Evolutionary conservation across 1,140 invertebrate genomes (phyloP).

Genomic region (Chlorops oryzae): DNA sequence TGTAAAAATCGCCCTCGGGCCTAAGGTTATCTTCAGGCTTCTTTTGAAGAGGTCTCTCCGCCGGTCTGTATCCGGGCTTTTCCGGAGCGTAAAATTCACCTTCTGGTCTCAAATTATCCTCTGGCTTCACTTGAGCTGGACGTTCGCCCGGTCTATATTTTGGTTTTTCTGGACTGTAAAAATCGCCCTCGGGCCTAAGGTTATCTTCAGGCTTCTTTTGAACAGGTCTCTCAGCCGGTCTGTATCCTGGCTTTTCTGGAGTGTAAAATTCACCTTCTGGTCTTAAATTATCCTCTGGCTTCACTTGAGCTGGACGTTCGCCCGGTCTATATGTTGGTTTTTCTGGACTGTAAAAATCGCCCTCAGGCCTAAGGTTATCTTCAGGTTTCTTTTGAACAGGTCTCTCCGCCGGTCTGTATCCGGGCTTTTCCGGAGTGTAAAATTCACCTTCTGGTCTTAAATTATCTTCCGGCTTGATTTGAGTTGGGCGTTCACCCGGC

Average conservation of each 20-base stretch:
- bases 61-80: slow-evolving; percentile 48
- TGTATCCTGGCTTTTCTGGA: slow-evolving; percentile 48
- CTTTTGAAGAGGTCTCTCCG: slow-evolving; percentile 52
- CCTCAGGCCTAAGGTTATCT: slow-evolving; percentile 57
- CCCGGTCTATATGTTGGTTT: slow-evolving; percentile 54
- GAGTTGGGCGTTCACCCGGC: slow-evolving; percentile 48
- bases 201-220: slow-evolving; percentile 54
- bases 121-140: slow-evolving; percentile 37
- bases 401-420: slow-evolving; percentile 52
- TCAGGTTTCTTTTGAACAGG: slow-evolving; percentile 51
- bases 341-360: slow-evolving; percentile 54
- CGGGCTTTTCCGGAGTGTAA: slow-evolving; percentile 50
- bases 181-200: slow-evolving; percentile 59
- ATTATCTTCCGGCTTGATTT: slow-evolving; percentile 53
- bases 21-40: slow-evolving; percentile 56
- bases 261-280: slow-evolving; percentile 53
- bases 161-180: slow-evolving; percentile 55
- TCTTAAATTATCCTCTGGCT: slow-evolving; percentile 53
- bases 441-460: slow-evolving; percentile 53
- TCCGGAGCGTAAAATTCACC: slow-evolving; percentile 58
- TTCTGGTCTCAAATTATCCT: slow-evolving; percentile 61
- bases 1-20: slow-evolving; percentile 54
- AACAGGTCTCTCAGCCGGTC: slow-evolving; percentile 40
- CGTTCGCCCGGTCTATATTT: slow-evolving; percentile 51
- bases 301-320: slow-evolving; percentile 35